Conservation (phyloP, 2,888 invertebrate genomes). For the Himalopsyche japonica region DNA sequence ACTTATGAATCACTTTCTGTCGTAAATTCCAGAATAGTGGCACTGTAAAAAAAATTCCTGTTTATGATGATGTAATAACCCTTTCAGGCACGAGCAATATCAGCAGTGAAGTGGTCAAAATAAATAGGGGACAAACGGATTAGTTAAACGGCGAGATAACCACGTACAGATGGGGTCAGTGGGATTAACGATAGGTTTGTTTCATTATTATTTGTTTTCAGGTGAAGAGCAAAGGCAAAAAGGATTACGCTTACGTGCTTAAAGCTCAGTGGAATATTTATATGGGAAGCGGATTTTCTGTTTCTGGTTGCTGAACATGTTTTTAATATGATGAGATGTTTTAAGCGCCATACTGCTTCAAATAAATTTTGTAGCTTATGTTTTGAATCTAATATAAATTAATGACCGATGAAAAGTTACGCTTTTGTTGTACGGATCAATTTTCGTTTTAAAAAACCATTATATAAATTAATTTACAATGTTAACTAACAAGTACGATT, state of each 20-base stretch:
- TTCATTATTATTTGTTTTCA: neutral
- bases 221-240: neutral
- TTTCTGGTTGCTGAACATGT: neutral
- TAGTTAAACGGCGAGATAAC: neutral
- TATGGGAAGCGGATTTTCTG: neutral
- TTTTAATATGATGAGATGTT: too few species aligned
- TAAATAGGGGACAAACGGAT: neutral
- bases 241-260: neutral
- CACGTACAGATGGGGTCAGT: neutral
- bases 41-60: neutral
- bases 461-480: too few species aligned
- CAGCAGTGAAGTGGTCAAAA: neutral
- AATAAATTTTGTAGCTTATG: too few species aligned
- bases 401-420: too few species aligned
- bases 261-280: neutral
- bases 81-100: neutral
- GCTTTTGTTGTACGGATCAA: too few species aligned
- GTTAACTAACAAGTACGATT: too few species aligned
- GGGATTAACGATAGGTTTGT: neutral
- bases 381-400: too few species aligned
- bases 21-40: too few species aligned
- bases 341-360: too few species aligned
- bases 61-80: neutral
- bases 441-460: too few species aligned
- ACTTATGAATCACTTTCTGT: too few species aligned